A percentile compares a stretch with the other conserved stretches of the same genome.
Conservation (phyloP, 2,113 vertebrate genomes). For the Desmodus rotundus region DNA sequence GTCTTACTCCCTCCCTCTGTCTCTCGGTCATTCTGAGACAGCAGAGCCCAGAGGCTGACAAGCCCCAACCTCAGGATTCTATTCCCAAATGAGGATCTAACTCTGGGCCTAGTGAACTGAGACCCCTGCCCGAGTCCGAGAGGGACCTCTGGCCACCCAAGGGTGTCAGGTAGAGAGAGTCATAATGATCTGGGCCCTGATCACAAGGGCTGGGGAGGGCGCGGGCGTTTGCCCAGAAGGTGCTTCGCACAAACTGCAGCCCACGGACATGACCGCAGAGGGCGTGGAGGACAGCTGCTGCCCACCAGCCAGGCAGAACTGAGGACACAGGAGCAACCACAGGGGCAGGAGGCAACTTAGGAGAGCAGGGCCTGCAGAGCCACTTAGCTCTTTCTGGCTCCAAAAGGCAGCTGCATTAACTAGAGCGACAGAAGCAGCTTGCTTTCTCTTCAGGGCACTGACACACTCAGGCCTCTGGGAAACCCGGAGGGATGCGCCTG, state of each 20-base stretch:
- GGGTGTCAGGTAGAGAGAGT: neutral
- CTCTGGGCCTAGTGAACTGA: neutral
- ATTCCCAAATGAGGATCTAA: neutral
- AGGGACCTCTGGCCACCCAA: neutral
- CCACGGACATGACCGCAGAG: neutral
- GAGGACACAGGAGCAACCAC: neutral
- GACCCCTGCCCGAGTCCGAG: neutral
- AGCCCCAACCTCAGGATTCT: neutral
- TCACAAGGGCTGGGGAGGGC: neutral
- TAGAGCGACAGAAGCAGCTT: neutral
- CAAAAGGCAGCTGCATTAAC: neutral
- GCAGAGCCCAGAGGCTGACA: neutral
- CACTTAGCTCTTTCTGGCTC: neutral
- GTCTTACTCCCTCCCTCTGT: neutral
- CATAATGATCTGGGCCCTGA: neutral
- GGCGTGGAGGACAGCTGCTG: no score
- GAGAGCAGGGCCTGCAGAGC: neutral
- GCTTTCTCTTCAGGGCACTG: neutral
- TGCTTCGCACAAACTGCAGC: neutral
- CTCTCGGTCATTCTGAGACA: neutral
- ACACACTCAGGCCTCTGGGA: neutral
- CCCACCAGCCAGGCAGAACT: neutral
- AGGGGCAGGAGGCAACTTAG: neutral
- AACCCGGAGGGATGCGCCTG: fast-evolving
- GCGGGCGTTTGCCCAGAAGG: neutral